A percentile compares a stretch with the other conserved stretches of the same genome.
These are phyloP conservation scores for Bubo scandiacus DNA, from an alignment of 2,113 vertebrate genomes.

Conservation along the genomic window DNA sequence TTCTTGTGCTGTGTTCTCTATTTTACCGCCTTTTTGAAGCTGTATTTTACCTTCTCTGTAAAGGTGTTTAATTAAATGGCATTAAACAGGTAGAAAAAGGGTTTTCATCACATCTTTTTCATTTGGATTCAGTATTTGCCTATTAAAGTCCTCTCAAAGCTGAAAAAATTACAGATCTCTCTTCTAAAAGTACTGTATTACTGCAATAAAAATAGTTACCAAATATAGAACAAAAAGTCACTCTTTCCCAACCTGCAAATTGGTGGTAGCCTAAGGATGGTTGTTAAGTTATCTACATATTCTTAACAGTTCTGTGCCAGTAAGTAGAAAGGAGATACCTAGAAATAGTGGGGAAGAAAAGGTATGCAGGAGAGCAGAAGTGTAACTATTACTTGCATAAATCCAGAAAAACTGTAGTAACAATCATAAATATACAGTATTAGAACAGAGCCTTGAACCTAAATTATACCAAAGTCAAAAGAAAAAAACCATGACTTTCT, in stretches of 20 bases:
- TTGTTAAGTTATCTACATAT: not conserved
- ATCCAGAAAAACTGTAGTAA: not conserved
- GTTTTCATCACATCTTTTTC: not conserved
- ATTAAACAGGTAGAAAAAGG: not conserved
- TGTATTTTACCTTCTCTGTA: not conserved
- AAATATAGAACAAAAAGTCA: not conserved
- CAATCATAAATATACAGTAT: not conserved
- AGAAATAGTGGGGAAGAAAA: not conserved
- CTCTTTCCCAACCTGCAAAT: not conserved
- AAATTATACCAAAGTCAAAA: not conserved
- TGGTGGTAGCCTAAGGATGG: not conserved
- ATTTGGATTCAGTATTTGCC: not conserved
- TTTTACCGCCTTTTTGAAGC: not conserved
- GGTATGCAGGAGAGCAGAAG: not conserved
- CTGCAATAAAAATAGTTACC: not conserved
- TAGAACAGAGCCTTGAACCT: not conserved
- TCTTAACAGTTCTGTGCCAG: not conserved
- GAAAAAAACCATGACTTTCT: not conserved
- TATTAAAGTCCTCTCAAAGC: not conserved
- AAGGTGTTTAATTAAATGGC: not conserved
- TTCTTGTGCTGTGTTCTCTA: not conserved
- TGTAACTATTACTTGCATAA: not conserved
- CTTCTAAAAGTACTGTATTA: not conserved
- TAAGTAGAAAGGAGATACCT: not conserved
- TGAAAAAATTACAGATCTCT: not conserved